phyloP scores from a whole-genome alignment of 2,888 invertebrate species.

The Ctenicera cuprea region DNA sequence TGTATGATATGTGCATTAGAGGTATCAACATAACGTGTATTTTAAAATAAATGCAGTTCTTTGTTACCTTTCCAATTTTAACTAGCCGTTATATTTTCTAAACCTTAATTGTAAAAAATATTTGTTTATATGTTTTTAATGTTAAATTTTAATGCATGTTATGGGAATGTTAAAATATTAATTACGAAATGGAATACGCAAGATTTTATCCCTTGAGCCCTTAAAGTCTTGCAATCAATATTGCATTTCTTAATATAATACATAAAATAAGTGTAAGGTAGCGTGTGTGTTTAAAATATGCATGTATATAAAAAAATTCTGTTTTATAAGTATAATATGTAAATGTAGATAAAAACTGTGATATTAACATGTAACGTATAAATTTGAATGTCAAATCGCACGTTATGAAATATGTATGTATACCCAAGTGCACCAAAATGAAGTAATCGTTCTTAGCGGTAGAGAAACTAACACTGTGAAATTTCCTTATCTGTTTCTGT shows the following conservation, averaged over 20 bases:
- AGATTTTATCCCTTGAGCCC: slow-evolving; percentile 67
- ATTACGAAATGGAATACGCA: slow-evolving; percentile 55
- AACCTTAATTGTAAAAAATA: not conserved
- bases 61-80: not conserved
- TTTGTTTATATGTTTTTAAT: slow-evolving; percentile 22
- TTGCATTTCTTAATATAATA: slow-evolving; percentile 43
- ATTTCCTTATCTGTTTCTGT: slow-evolving; percentile 26
- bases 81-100: slow-evolving; percentile 20
- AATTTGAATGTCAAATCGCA: slow-evolving; percentile 38
- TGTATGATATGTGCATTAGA: slow-evolving; percentile 24
- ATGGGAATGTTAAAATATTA: not conserved
- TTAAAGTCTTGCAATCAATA: slow-evolving; percentile 61
- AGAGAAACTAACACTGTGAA: slow-evolving; percentile 15
- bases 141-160: slow-evolving; percentile 29
- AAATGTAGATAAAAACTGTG: slow-evolving; percentile 58
- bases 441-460: not conserved
- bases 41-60: not conserved
- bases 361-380: slow-evolving; percentile 57
- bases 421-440: slow-evolving; percentile 39
- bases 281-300: slow-evolving; percentile 18
- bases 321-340: slow-evolving; percentile 45
- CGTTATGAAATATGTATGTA: slow-evolving; percentile 37
- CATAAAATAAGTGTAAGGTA: slow-evolving; percentile 10
- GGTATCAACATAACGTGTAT: slow-evolving; percentile 7
- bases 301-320: slow-evolving; percentile 43